These are phyloP conservation scores for Leptodactylus fallax DNA, from an alignment of 2,797 vertebrate genomes.

Conservation along the genomic window DNA sequence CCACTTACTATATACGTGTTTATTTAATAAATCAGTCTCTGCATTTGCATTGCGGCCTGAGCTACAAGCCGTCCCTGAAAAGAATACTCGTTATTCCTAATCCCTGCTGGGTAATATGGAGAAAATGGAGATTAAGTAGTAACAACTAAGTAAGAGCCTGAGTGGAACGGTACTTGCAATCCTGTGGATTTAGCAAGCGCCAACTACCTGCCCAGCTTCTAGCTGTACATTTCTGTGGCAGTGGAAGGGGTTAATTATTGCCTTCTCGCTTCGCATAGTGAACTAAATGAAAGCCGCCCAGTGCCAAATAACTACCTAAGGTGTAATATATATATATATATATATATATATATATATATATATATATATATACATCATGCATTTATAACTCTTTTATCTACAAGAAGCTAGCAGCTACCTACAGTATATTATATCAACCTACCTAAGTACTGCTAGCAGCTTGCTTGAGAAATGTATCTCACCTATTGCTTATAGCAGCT, in stretches of 20 bases:
- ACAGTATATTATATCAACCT: not conserved
- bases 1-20: slow-evolving; percentile 3
- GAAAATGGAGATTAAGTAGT: slow-evolving; percentile 17
- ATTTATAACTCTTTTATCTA: slow-evolving; percentile 52
- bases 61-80: not conserved
- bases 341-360: slow-evolving; percentile 16
- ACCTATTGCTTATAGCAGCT: slow-evolving; percentile 30
- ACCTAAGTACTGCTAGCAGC: slow-evolving; percentile 50
- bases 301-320: slow-evolving; percentile 56
- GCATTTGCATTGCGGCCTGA: not conserved
- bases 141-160: not conserved
- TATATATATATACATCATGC: slow-evolving; percentile 28
- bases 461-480: slow-evolving; percentile 30
- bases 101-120: not conserved
- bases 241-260: slow-evolving; percentile 9
- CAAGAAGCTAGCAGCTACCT: slow-evolving; percentile 41
- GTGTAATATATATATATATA: slow-evolving; percentile 25
- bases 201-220: slow-evolving; percentile 5
- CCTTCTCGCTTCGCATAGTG: slow-evolving; percentile 38
- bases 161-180: not conserved
- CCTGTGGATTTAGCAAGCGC: not conserved
- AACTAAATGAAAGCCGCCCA: slow-evolving; percentile 34
- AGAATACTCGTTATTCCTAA: slow-evolving; percentile 9
- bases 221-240: not conserved
- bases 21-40: slow-evolving; percentile 1